A percentile compares a stretch with the other conserved stretches of the same genome.
phyloP scores from a whole-genome alignment of 2,888 invertebrate genomes.

The Zhuqinia jingwanae region DNA sequence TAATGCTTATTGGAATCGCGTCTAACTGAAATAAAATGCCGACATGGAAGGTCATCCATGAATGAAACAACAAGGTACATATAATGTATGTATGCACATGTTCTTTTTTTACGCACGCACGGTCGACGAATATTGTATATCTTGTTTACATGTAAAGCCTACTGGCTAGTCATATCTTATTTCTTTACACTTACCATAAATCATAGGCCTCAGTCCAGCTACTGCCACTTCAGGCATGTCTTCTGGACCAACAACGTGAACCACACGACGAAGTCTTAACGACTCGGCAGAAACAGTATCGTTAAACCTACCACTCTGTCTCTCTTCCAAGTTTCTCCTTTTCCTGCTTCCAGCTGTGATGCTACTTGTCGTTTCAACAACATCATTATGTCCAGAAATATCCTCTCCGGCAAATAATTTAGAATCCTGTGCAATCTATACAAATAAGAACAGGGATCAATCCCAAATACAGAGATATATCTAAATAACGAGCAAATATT shows the following conservation, averaged over 20 bases:
- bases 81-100: no score
- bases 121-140: no score
- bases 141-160: no score
- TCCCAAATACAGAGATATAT: no score
- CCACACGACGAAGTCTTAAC: constrained; percentile 74
- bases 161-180: no score
- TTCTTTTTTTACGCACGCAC: no score
- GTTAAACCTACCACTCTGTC: constrained; percentile 49
- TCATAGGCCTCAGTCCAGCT: constrained; percentile 56
- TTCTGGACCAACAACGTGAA: constrained; percentile 78
- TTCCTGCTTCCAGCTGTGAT: constrained; percentile 34
- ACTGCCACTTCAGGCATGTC: constrained; percentile 76
- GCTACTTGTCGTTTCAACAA: background rate
- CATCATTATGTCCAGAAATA: constrained; percentile 29
- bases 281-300: constrained; percentile 73
- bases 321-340: constrained; percentile 62
- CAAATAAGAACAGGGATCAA: background rate
- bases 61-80: no score
- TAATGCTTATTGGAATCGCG: background rate
- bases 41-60: background rate
- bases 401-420: background rate
- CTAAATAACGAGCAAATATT: no score
- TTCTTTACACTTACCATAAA: constrained; percentile 74
- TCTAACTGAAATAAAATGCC: background rate
- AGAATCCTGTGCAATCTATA: constrained; percentile 64